Conservation (phyloP, 2,888 invertebrate species). For the Galeopsomyia nigrocyanea region DNA sequence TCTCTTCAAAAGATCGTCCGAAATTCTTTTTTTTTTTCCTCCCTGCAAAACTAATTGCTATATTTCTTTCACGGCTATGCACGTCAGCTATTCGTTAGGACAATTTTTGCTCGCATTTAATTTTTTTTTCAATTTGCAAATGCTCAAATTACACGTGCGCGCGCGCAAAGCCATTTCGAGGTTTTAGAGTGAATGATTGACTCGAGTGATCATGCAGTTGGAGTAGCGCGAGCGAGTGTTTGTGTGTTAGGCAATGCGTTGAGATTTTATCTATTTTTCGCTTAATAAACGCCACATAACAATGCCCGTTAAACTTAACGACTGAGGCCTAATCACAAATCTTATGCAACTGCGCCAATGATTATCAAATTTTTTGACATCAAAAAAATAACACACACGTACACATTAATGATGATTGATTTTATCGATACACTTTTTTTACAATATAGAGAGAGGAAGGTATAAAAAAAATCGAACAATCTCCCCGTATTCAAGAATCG, state of each 20-base stretch:
- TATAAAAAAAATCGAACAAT: too few relatives aligned
- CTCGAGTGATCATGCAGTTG: conserved; percentile 15
- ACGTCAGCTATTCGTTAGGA: neutral
- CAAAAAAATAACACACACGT: too few relatives aligned
- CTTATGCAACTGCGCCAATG: too few relatives aligned
- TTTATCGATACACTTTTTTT: too few relatives aligned
- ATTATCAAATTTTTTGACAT: too few relatives aligned
- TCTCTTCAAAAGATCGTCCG: neutral
- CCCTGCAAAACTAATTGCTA: conserved; percentile 29
- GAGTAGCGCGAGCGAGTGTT: too few relatives aligned
- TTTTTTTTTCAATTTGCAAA: too few relatives aligned
- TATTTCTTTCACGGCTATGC: conserved; percentile 25
- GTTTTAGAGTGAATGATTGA: neutral
- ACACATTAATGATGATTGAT: too few relatives aligned
- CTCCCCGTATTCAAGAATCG: too few relatives aligned
- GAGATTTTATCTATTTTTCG: conserved; percentile 25
- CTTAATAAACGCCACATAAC: conserved; percentile 22
- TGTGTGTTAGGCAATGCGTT: conserved; percentile 23
- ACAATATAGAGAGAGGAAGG: too few relatives aligned
- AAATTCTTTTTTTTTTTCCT: too few relatives aligned
- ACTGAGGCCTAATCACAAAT: neutral
- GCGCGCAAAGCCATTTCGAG: neutral
- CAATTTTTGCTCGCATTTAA: neutral
- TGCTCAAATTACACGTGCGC: neutral
- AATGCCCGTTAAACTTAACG: conserved; percentile 35